Evolutionary conservation across 2,113 vertebrate genomes (phyloP).

Genomic region (Tetrao urogallus): DNA sequence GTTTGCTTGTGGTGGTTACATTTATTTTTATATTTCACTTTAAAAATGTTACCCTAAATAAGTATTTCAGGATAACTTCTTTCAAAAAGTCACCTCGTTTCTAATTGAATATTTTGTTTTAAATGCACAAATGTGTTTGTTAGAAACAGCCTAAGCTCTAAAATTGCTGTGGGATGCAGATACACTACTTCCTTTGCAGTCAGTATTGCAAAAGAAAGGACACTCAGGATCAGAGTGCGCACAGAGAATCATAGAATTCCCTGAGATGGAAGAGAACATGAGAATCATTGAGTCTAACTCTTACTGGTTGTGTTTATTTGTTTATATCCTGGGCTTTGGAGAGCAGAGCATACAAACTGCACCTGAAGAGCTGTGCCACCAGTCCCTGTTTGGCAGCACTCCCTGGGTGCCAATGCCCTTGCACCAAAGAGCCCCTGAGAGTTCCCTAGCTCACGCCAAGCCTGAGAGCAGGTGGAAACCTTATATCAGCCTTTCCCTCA

Average conservation of each 20-base stretch:
- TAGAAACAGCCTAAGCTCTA: not conserved
- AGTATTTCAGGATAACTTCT: not conserved
- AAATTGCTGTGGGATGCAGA: not conserved
- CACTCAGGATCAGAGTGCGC: accelerated
- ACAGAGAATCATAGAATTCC: not conserved
- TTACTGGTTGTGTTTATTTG: not conserved
- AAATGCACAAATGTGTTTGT: not conserved
- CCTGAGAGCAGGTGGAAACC: not conserved
- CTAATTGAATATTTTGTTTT: not conserved
- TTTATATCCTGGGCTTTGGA: not conserved
- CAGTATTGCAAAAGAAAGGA: not conserved
- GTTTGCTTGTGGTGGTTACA: not conserved
- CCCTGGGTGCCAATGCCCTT: accelerated
- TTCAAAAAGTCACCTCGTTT: not conserved
- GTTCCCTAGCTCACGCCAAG: not conserved
- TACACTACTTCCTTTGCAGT: not conserved
- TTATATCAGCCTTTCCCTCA: accelerated
- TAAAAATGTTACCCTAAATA: not conserved
- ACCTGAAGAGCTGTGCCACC: not conserved
- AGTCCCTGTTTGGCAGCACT: not conserved
- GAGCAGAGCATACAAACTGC: not conserved
- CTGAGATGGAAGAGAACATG: no score
- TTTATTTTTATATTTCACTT: not conserved
- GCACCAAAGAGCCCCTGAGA: not conserved
- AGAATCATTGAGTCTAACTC: no score